Evolutionary conservation across 2,113 vertebrate species (phyloP), one percentile per base, ranked within the genome.

Genomic region (Callopanchax toddi): DNA sequence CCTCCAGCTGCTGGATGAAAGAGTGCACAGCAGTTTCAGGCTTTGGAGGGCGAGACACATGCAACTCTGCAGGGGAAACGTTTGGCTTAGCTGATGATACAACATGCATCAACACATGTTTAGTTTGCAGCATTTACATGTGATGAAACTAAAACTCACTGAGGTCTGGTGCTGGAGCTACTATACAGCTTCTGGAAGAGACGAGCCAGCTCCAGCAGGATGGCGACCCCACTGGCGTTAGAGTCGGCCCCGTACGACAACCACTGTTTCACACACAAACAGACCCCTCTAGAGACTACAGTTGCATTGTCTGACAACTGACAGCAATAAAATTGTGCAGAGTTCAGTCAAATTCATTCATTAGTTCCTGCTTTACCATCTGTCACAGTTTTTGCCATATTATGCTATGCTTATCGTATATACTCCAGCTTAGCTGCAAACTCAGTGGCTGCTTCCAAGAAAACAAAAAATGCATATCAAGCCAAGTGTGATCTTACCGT

Each of bases 191-290:
- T 83, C 21, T 92, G 90, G 66, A 94, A 93, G 21, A 94, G 89
- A 21, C 92, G 87, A 0, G 74, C 85, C 74, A 94, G 69, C 61
- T 94, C 93, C 16, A 94, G 70, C 26, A 93, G 81, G 42, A 92
- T 76, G 32, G 79, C 68, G 39, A 93, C 92, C 0, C 93, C 92
- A 36, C 93, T 91, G 26, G 82, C 93, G 25, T 94, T 93, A 7
- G 93, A 93, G 71, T 93, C 93, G 0, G 93, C 93, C 22, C 93
- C 92, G 43, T 89, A 91, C 0, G 93, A 88, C 76, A 93, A 5
- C 89, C 91, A 92, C 93, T 94, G 83, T 17, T 6, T 52, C 5
- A 57, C 23, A 76, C 26, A 60, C 40, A 77, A 17, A 66, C 0
- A 61, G 12, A 52, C 9, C 15, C 18, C 48, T 25, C 15, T 11